A percentile compares a stretch with the other conserved stretches of the same genome.
Evolutionary conservation across 2,113 vertebrate species (phyloP).

Genomic region (Toxotes jaculatrix): DNA sequence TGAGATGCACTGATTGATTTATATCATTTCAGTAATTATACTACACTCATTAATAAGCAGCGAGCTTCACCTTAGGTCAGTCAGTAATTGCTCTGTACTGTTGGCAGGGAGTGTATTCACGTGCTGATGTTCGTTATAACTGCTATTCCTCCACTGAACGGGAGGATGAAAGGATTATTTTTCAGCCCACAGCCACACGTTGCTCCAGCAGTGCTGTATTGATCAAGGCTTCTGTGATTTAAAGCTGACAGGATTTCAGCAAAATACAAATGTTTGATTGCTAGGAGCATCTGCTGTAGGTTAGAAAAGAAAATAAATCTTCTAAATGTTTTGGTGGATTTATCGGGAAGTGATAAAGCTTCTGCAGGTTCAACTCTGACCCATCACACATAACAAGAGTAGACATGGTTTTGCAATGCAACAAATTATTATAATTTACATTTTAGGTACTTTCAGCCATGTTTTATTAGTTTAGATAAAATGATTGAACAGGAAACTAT

Average conservation of each 20-base stretch:
- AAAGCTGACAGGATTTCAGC: conserved; percentile 22
- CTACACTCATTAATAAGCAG: conserved; percentile 37
- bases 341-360: background rate
- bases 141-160: conserved; percentile 18
- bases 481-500: background rate
- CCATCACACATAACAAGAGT: too few species aligned
- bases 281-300: background rate
- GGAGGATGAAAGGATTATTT: conserved; percentile 32
- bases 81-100: conserved; percentile 44
- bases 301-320: background rate
- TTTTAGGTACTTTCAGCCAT: background rate
- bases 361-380: background rate
- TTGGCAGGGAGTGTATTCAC: conserved; percentile 6
- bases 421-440: background rate
- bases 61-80: conserved; percentile 32
- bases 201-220: background rate
- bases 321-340: background rate
- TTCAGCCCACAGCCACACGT: conserved; percentile 20
- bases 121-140: background rate
- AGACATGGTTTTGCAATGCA: background rate
- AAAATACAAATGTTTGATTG: conserved; percentile 16
- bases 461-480: background rate
- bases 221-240: conserved; percentile 27
- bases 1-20: conserved; percentile 6
- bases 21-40: conserved; percentile 33